Conservation (phyloP, 2,797 vertebrate species). For the Pseudotriccus pelzelni region DNA sequence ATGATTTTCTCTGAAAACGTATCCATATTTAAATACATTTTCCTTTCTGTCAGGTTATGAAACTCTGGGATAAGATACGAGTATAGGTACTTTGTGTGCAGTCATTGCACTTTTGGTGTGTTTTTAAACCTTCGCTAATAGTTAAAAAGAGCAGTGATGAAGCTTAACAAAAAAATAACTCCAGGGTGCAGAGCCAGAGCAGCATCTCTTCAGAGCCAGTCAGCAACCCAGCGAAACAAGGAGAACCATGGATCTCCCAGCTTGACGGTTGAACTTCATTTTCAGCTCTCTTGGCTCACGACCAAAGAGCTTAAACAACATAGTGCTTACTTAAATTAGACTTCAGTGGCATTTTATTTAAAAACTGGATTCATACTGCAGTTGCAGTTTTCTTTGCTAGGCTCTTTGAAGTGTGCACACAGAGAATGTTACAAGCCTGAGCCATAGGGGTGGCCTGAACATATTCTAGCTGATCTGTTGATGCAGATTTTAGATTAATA, state of each 20-base stretch:
- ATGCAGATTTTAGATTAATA: background rate
- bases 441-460: background rate
- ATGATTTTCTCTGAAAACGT: background rate
- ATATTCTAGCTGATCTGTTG: background rate
- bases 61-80: background rate
- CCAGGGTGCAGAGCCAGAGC: background rate
- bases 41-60: background rate
- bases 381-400: background rate
- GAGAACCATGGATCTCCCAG: background rate
- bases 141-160: background rate
- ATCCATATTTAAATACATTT: background rate
- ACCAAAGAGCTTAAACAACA: background rate
- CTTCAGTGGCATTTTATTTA: background rate
- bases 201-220: background rate
- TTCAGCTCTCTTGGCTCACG: background rate
- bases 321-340: background rate
- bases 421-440: background rate
- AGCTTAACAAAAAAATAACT: background rate
- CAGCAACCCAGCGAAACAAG: background rate
- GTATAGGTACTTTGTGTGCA: background rate
- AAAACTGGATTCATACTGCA: background rate
- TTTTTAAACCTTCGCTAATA: background rate
- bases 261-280: background rate
- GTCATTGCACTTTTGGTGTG: background rate
- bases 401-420: background rate